These are phyloP conservation scores for Mycetomoellerius zeteki DNA, from an alignment of 1,140 invertebrate species.

Conservation along the genomic window DNA sequence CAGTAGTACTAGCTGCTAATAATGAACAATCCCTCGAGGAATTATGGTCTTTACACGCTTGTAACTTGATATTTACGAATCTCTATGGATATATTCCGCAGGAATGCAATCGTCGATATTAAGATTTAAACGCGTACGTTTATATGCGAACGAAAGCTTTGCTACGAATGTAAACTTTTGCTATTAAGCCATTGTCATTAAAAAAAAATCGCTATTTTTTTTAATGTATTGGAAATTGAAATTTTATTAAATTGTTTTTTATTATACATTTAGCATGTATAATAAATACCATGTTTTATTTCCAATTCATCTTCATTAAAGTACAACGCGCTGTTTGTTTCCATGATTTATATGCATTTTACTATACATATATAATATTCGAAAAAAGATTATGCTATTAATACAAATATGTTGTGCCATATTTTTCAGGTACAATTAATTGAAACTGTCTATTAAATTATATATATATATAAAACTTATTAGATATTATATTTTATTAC, in stretches of 20 bases:
- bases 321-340: neutral
- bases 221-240: neutral
- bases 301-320: constrained; percentile 3
- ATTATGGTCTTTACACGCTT: constrained; percentile 67
- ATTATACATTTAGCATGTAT: neutral
- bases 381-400: neutral
- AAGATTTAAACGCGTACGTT: neutral
- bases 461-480: neutral
- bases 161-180: neutral
- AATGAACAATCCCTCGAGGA: constrained; percentile 63
- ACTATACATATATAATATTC: neutral
- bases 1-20: constrained; percentile 41
- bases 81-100: constrained; percentile 36
- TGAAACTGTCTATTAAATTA: neutral
- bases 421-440: neutral
- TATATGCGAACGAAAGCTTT: neutral
- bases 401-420: neutral
- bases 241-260: constrained; percentile 3
- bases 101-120: constrained; percentile 28
- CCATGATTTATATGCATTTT: neutral
- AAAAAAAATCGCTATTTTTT: neutral
- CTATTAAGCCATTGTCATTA: neutral
- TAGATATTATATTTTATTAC: constrained; percentile 2
- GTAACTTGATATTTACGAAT: constrained; percentile 72
- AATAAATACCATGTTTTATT: constrained; percentile 13